Conservation (phyloP, 1,140 invertebrate species). For the Zaprionus capensis region DNA sequence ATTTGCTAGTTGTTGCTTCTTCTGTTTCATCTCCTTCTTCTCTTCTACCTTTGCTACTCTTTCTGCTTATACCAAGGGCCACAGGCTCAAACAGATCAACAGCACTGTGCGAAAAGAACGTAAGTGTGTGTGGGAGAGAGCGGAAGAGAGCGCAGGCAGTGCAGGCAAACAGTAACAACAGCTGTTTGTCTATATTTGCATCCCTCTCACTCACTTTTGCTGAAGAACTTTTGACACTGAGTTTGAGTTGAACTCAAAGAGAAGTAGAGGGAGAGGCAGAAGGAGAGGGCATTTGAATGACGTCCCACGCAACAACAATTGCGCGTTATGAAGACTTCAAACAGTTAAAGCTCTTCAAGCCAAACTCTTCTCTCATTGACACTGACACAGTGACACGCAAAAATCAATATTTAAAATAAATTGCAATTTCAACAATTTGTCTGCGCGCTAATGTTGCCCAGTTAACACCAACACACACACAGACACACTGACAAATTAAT, state of each 20-base stretch:
- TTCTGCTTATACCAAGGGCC: conserved; percentile 4
- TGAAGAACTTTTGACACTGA: conserved; percentile 73
- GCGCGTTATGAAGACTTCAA: conserved; percentile 38
- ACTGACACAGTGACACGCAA: conserved; percentile 78
- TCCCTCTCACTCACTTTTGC: neutral
- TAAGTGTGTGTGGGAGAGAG: conserved; percentile 33
- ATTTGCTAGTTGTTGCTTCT: conserved; percentile 51
- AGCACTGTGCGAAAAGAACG: conserved; percentile 22
- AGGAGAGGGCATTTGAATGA: neutral
- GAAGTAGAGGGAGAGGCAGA: neutral
- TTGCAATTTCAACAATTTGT: conserved; percentile 57
- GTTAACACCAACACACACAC: conserved; percentile 39
- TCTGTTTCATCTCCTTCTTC: neutral
- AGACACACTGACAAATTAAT: conserved; percentile 8
- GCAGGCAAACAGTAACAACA: conserved; percentile 45
- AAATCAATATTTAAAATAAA: conserved; percentile 71
- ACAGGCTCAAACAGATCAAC: conserved; percentile 43
- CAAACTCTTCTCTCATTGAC: conserved; percentile 46
- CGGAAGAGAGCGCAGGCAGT: conserved; percentile 31
- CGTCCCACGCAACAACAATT: conserved; percentile 44
- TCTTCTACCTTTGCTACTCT: conserved; percentile 1
- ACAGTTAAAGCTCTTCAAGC: conserved; percentile 22
- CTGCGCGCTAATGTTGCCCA: conserved; percentile 39
- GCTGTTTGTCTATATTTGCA: conserved; percentile 51
- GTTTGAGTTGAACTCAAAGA: conserved; percentile 15